Conservation (phyloP, 2,888 invertebrate species). For the Tiliacea aurago region DNA sequence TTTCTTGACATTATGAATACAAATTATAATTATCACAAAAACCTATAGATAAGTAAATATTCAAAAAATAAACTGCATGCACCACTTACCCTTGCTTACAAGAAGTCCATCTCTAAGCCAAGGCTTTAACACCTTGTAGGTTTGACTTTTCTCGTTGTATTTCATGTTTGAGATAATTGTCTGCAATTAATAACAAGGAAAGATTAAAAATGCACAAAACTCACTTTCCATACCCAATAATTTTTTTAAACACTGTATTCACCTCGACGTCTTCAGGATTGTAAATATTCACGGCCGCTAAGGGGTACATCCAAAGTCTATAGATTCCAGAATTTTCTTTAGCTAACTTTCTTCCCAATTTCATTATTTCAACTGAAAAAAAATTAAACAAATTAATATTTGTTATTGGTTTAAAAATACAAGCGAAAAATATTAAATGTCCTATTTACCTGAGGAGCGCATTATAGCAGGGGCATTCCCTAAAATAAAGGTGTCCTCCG, state of each 20-base stretch:
- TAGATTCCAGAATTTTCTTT: slow-evolving; percentile 73
- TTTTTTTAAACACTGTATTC: slow-evolving; percentile 10
- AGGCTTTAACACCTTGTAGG: slow-evolving; percentile 86
- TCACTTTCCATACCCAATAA: background rate
- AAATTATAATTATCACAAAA: background rate
- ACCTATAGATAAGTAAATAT: background rate
- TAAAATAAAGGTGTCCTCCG: slow-evolving; percentile 68
- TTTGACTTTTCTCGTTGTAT: slow-evolving; percentile 87
- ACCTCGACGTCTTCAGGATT: slow-evolving; percentile 88
- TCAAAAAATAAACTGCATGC: background rate
- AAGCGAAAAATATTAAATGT: background rate
- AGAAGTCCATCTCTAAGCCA: slow-evolving; percentile 90
- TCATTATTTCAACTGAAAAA: slow-evolving; percentile 74
- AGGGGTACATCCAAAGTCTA: slow-evolving; percentile 72
- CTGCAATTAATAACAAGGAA: slow-evolving; percentile 71
- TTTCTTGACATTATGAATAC: too few relatives aligned
- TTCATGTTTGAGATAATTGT: slow-evolving; percentile 85
- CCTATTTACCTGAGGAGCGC: slow-evolving; percentile 67
- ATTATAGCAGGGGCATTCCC: slow-evolving; percentile 69
- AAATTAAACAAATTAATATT: background rate
- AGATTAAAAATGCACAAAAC: background rate
- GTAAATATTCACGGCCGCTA: slow-evolving; percentile 76
- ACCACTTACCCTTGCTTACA: slow-evolving; percentile 78
- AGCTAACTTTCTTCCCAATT: slow-evolving; percentile 68
- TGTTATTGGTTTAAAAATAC: background rate